phyloP scores from a whole-genome alignment of 2,888 invertebrate genomes.

The Diarsia brunnea region DNA sequence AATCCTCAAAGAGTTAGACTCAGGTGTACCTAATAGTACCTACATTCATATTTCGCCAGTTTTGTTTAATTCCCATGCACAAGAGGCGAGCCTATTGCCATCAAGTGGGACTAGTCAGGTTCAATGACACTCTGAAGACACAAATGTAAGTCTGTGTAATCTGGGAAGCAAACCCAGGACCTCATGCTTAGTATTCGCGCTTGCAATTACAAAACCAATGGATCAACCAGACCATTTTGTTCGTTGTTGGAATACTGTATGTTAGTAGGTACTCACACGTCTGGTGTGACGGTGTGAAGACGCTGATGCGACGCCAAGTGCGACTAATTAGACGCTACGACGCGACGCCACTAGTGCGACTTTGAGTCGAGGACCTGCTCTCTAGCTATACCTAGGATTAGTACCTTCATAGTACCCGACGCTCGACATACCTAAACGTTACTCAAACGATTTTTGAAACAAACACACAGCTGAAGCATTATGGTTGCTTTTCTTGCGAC shows the following conservation, averaged over 20 bases:
- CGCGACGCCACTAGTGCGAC: slow-evolving; percentile 10
- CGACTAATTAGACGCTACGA: slow-evolving; percentile 49
- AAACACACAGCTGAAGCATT: background rate
- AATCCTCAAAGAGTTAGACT: no score
- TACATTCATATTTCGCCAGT: no score
- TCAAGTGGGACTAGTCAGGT: background rate
- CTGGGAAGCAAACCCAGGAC: background rate
- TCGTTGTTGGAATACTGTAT: background rate
- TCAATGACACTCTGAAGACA: background rate
- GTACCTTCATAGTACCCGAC: background rate
- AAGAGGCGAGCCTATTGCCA: background rate
- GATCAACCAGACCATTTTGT: background rate
- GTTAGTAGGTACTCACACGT: background rate
- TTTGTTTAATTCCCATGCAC: no score
- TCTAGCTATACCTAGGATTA: background rate
- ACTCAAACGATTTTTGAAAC: background rate
- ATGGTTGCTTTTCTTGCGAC: no score
- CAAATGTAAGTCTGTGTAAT: background rate
- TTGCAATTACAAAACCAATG: background rate
- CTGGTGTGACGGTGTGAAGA: background rate
- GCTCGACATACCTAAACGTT: background rate
- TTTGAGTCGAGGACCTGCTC: slow-evolving; percentile 7
- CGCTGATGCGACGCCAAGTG: slow-evolving; percentile 53
- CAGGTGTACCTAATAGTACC: no score
- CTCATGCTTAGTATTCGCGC: background rate